These are phyloP conservation scores for Lithosia quadra DNA, from an alignment of 2,888 invertebrate species.

Conservation along the genomic window DNA sequence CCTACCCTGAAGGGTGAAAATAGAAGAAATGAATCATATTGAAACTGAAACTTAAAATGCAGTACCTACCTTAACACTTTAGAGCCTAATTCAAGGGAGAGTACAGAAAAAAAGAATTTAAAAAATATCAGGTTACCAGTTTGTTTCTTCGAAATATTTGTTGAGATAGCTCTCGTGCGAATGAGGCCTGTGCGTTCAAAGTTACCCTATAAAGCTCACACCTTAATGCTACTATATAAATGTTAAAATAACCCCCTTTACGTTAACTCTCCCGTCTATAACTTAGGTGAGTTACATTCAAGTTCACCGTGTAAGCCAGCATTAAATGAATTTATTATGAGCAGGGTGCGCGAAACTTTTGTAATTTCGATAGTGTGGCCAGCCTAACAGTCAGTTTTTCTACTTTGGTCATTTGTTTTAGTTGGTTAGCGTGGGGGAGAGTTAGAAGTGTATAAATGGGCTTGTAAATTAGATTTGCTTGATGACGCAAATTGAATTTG, in stretches of 20 bases:
- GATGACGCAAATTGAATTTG: background rate
- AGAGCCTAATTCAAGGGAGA: too few species aligned
- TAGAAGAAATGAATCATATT: background rate
- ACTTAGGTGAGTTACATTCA: slow-evolving; percentile 38
- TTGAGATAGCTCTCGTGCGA: background rate
- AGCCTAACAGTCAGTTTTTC: slow-evolving; percentile 36
- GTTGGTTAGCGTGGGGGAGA: background rate
- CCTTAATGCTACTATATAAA: background rate
- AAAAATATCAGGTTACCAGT: background rate
- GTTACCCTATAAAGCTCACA: background rate
- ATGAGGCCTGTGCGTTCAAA: background rate
- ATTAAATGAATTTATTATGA: slow-evolving; percentile 77
- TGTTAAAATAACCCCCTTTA: slow-evolving; percentile 11
- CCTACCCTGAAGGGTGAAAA: too few species aligned
- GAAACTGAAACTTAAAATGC: too few species aligned
- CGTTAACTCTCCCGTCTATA: slow-evolving; percentile 33
- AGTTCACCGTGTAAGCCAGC: slow-evolving; percentile 50
- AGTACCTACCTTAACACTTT: too few species aligned
- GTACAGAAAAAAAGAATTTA: background rate
- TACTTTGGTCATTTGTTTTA: slow-evolving; percentile 29
- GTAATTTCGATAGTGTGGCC: slow-evolving; percentile 62
- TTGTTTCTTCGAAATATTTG: background rate
- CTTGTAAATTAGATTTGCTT: background rate
- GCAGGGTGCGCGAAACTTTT: slow-evolving; percentile 61
- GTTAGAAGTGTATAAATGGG: background rate